Evolutionary conservation across 2,888 invertebrate species (phyloP).

Genomic region (Eumerus sabulonum): DNA sequence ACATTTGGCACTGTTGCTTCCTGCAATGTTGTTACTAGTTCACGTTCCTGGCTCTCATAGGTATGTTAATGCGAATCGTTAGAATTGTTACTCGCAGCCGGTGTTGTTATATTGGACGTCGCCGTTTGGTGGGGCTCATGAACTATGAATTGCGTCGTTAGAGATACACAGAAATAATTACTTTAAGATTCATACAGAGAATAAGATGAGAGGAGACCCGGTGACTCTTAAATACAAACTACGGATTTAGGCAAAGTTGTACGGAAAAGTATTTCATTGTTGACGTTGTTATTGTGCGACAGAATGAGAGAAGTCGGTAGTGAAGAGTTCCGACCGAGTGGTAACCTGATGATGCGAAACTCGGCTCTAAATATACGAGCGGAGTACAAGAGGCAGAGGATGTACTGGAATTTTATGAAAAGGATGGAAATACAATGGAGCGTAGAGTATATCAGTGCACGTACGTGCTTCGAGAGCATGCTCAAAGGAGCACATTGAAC

Average conservation of each 20-base stretch:
- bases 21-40: conserved; percentile 1
- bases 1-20: conserved; percentile 67
- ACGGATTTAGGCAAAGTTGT: too few relatives aligned
- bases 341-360: too few relatives aligned
- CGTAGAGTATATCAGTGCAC: conserved; percentile 10
- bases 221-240: too few relatives aligned
- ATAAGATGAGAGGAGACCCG: too few relatives aligned
- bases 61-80: not conserved
- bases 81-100: conserved; percentile 21
- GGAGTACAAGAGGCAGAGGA: too few relatives aligned
- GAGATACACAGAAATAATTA: conserved; percentile 49
- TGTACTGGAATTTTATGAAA: too few relatives aligned
- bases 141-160: conserved; percentile 18
- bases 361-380: too few relatives aligned
- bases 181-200: conserved; percentile 49
- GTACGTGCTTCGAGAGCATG: conserved; percentile 9
- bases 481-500: conserved; percentile 37
- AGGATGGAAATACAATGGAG: conserved; percentile 34
- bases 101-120: conserved; percentile 56
- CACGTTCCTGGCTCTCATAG: not conserved
- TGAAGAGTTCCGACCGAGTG: too few relatives aligned
- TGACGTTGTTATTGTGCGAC: too few relatives aligned
- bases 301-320: too few relatives aligned
- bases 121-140: conserved; percentile 38
- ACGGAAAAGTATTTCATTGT: too few relatives aligned